Evolutionary conservation across 2,888 invertebrate genomes (phyloP).

Genomic region (Pharmacophagus antenor): DNA sequence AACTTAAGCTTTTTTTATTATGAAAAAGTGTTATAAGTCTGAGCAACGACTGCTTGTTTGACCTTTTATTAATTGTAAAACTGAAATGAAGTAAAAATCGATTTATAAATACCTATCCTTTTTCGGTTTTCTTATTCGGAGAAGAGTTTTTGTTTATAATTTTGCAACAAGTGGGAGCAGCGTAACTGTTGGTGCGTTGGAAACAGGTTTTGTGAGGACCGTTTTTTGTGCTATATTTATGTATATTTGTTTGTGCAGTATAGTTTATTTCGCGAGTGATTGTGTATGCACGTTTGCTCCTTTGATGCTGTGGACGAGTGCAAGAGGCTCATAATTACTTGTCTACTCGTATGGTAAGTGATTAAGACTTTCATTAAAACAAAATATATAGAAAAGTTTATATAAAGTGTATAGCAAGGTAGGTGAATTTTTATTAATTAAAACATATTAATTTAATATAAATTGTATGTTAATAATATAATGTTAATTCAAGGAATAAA

Average conservation of each 20-base stretch:
- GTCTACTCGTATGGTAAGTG: constrained; percentile 54
- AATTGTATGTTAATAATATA: no score
- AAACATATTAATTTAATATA: no score
- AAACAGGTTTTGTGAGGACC: constrained; percentile 69
- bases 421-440: no score
- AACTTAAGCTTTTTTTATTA: constrained; percentile 52
- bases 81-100: constrained; percentile 56
- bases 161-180: constrained; percentile 68
- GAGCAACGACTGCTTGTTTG: constrained; percentile 38
- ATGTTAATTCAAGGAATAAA: no score
- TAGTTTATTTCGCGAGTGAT: constrained; percentile 58
- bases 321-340: constrained; percentile 45
- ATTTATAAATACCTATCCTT: constrained; percentile 55
- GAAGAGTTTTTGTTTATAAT: constrained; percentile 53
- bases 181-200: constrained; percentile 51
- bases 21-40: constrained; percentile 51
- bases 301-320: constrained; percentile 59
- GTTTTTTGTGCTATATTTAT: constrained; percentile 59
- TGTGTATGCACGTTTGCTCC: constrained; percentile 50
- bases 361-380: no score
- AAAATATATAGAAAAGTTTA: no score
- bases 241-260: constrained; percentile 55
- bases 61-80: constrained; percentile 31
- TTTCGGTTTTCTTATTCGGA: constrained; percentile 58
- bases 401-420: no score